These are phyloP conservation scores for Peromyscus attwateri DNA, from an alignment of 2,797 vertebrate genomes.

Conservation along the genomic window DNA sequence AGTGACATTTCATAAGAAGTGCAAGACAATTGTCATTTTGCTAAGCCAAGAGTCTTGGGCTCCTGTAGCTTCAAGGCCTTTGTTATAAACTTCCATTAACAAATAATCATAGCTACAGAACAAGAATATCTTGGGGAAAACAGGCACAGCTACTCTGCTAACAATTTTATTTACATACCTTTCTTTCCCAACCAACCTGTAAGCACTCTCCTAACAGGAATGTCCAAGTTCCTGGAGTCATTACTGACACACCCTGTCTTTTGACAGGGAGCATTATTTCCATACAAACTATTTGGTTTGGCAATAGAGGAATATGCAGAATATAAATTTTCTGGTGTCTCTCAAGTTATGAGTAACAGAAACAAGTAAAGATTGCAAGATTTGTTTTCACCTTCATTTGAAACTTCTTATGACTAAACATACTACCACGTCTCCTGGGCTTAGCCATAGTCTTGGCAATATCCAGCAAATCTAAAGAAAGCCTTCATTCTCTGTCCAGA, in stretches of 20 bases:
- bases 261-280: background rate
- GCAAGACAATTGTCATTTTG: background rate
- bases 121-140: background rate
- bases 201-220: no score
- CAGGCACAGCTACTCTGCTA: background rate
- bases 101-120: background rate
- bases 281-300: background rate
- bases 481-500: slow-evolving; percentile 73
- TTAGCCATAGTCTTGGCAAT: background rate
- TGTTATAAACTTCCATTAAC: background rate
- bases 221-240: background rate
- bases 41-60: background rate
- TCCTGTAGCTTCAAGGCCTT: background rate
- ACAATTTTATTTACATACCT: background rate
- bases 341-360: background rate
- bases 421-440: background rate
- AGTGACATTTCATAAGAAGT: background rate
- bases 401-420: background rate
- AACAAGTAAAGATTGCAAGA: background rate
- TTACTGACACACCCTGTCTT: background rate
- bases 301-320: background rate
- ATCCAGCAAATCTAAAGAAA: slow-evolving; percentile 69
- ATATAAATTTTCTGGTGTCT: background rate
- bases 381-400: background rate
- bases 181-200: background rate